Conservation (phyloP, 2,113 vertebrate species). For the Sander lucioperca region DNA sequence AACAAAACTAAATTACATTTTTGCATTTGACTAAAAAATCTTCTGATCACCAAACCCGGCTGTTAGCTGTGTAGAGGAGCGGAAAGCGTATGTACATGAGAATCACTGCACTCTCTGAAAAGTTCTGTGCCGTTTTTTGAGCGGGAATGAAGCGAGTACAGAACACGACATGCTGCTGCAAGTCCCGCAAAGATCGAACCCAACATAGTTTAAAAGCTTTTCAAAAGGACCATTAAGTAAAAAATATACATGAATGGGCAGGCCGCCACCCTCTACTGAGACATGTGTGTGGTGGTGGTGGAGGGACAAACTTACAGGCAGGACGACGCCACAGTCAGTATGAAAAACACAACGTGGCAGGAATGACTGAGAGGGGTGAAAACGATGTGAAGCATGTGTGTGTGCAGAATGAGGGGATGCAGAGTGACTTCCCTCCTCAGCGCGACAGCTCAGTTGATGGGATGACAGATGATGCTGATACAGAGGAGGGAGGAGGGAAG, state of each 20-base stretch:
- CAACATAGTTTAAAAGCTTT: constrained; percentile 51
- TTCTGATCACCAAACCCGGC: constrained; percentile 59
- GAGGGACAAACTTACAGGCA: constrained; percentile 59
- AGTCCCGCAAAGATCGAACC: constrained; percentile 57
- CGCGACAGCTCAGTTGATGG: constrained; percentile 62
- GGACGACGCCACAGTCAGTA: constrained; percentile 62
- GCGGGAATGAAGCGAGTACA: constrained; percentile 60
- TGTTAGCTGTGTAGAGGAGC: constrained; percentile 55
- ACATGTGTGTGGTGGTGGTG: constrained; percentile 10
- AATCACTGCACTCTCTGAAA: constrained; percentile 59
- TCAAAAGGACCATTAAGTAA: constrained; percentile 45
- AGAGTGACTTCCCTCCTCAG: constrained; percentile 57
- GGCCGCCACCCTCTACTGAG: constrained; percentile 50
- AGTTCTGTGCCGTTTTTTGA: constrained; percentile 64
- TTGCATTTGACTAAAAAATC: constrained; percentile 66
- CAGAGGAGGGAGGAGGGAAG: constrained; percentile 41
- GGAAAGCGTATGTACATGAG: constrained; percentile 69
- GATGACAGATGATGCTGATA: constrained; percentile 59
- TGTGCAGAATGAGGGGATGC: constrained; percentile 43
- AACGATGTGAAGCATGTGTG: constrained; percentile 24
- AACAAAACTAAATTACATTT: constrained; percentile 54
- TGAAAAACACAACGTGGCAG: constrained; percentile 56
- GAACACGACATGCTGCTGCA: constrained; percentile 66
- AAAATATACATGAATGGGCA: constrained; percentile 52
- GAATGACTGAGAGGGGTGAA: constrained; percentile 41